A percentile compares a stretch with the other conserved stretches of the same genome.
Conservation (phyloP, 2,888 invertebrate genomes). For the Heliconius aoede region DNA sequence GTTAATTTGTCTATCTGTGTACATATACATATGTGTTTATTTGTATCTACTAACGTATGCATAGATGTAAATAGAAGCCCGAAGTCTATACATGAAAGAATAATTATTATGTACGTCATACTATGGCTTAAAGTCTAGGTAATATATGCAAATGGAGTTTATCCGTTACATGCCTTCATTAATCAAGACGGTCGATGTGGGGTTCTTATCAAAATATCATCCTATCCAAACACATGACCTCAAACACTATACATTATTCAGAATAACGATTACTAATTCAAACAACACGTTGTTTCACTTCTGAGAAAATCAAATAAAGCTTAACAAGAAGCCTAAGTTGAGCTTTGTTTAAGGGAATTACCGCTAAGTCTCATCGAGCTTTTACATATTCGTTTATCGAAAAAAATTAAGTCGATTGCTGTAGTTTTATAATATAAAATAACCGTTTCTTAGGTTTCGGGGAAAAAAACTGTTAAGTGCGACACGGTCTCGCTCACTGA, state of each 20-base stretch:
- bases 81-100: not conserved
- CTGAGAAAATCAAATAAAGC: conserved; percentile 52
- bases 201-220: conserved; percentile 69
- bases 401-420: not conserved
- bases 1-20: too few species aligned
- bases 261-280: conserved; percentile 59
- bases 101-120: conserved; percentile 21
- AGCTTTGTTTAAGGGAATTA: conserved; percentile 29
- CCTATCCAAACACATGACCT: conserved; percentile 71
- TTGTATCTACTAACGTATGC: too few species aligned
- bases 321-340: conserved; percentile 47
- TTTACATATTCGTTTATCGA: not conserved
- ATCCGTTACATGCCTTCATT: conserved; percentile 58
- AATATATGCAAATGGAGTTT: conserved; percentile 45
- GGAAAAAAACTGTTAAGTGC: too few species aligned
- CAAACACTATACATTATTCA: conserved; percentile 71
- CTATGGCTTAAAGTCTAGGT: conserved; percentile 14
- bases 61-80: too few species aligned
- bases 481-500: too few species aligned
- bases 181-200: conserved; percentile 63
- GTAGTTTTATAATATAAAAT: too few species aligned
- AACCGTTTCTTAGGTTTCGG: too few species aligned
- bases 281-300: conserved; percentile 55
- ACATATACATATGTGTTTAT: too few species aligned
- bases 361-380: not conserved